Evolutionary conservation across 1,140 invertebrate species (phyloP), one percentile per base, ranked within the genome.

Genomic region (Aphaenogaster floridana): DNA sequence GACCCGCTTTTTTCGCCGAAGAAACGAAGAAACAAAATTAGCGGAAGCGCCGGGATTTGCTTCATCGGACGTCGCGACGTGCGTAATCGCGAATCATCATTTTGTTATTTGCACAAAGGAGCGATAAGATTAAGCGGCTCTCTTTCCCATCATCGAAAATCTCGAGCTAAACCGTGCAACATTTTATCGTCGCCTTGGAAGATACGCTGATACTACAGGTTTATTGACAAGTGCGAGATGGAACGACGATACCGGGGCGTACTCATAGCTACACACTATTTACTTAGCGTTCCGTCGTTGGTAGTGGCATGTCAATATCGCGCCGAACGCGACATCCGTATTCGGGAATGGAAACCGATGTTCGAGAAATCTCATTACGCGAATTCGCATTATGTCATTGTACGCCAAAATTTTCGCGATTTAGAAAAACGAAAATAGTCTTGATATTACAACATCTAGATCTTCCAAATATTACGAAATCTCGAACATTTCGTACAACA

Each of bases 111-210:
- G 77, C 86, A 36, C 79, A 74, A 72, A 81, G 69, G 78, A 66
- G 59, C 52, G 90, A 91, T 91, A 91, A 91, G 90, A 91, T 91
- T 89, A 91, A 83, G 59, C 42, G 21, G 66, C 61, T 64, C 88
- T 74, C 89, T 88, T 89, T 91, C 80, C 76, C 87, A 91, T 69
- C 89, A 63, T 86, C 90, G 71, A 91, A 91, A 91, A 91, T 91
- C 66, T 68, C 50, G 13, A 52, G 45, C 42, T 39, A 50, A 54
- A 61, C 54, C 28, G 72, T 21, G n/a, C 52, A 13, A 59, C 61
- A 59, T 57, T 91, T 91, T 91, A 91, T 91, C 89, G 59, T 59
- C 54, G 34, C 34, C 66, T 64, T 69, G 83, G 50, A 39, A 61
- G 86, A 84, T 88, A 88, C 66, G 87, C 83, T 59, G 89, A 88